phyloP scores from a whole-genome alignment of 2,888 invertebrate species.

The Diaprepes abbreviatus region DNA sequence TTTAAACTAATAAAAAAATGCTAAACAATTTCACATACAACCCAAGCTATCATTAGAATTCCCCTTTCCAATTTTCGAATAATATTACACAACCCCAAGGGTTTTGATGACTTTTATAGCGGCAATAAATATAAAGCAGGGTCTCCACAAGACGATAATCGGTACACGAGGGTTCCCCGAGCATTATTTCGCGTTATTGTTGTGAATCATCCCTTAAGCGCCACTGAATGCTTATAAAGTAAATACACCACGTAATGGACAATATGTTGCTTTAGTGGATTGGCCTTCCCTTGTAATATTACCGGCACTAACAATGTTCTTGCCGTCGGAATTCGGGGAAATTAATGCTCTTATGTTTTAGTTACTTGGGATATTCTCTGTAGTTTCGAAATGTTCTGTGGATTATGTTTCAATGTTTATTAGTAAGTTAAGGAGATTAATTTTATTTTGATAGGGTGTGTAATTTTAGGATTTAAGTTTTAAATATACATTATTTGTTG shows the following conservation, averaged over 20 bases:
- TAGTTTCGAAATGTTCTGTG: not conserved
- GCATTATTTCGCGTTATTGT: conserved; percentile 44
- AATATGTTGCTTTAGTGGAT: conserved; percentile 40
- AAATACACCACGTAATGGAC: conserved; percentile 43
- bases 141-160: conserved; percentile 43
- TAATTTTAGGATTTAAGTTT: too few relatives aligned
- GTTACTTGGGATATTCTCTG: not conserved
- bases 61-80: conserved; percentile 18
- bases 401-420: not conserved
- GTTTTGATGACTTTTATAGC: conserved; percentile 33
- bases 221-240: conserved; percentile 37
- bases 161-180: conserved; percentile 32
- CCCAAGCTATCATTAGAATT: not conserved
- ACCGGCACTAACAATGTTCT: conserved; percentile 17
- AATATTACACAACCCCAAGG: conserved; percentile 19
- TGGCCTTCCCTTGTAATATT: conserved; percentile 20
- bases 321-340: conserved; percentile 5
- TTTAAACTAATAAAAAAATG: too few relatives aligned
- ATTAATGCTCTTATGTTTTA: conserved; percentile 17
- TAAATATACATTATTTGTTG: too few relatives aligned
- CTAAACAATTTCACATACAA: too few relatives aligned
- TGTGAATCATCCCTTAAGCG: conserved; percentile 42
- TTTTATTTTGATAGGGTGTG: too few relatives aligned
- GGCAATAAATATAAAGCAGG: conserved; percentile 46
- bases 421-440: too few relatives aligned